phyloP scores from a whole-genome alignment of 1,140 invertebrate species.

The Thereuonema tuberculata region DNA sequence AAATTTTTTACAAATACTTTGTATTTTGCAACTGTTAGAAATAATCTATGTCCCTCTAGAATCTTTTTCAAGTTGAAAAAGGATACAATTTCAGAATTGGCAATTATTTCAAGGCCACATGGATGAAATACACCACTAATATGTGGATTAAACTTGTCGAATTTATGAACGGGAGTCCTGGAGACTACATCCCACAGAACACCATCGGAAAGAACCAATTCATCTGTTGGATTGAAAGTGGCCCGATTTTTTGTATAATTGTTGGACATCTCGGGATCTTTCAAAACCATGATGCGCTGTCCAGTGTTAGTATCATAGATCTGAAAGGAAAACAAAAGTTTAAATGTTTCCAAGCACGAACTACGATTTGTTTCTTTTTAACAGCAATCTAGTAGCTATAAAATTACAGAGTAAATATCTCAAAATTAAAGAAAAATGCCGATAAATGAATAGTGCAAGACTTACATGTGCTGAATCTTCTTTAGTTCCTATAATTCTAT shows the following conservation, averaged over 20 bases:
- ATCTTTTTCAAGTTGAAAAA: no score
- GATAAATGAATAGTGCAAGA: no score
- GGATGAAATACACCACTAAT: conserved; percentile 95
- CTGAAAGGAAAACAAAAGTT: conserved; percentile 35
- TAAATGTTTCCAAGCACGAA: no score
- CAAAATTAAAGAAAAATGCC: no score
- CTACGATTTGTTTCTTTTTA: no score
- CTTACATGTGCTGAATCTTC: conserved; percentile 52
- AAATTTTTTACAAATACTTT: no score
- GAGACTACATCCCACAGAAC: conserved; percentile 88
- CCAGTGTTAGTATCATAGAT: conserved; percentile 84
- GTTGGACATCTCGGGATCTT: conserved; percentile 63
- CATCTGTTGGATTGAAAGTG: conserved; percentile 85
- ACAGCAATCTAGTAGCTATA: no score
- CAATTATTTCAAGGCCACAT: conserved; percentile 77
- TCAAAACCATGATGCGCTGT: conserved; percentile 52
- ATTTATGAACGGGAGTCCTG: conserved; percentile 69
- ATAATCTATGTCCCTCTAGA: no score
- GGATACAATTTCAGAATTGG: conserved; percentile 44
- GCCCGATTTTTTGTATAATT: conserved; percentile 87
- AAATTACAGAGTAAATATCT: conserved; percentile 11
- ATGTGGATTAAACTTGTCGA: conserved; percentile 92
- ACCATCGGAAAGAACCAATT: conserved; percentile 86
- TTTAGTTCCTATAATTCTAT: conserved; percentile 70
- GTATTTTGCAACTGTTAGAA: no score